Conservation (phyloP, 1,140 invertebrate genomes). For the Drosophila subpulchrella region DNA sequence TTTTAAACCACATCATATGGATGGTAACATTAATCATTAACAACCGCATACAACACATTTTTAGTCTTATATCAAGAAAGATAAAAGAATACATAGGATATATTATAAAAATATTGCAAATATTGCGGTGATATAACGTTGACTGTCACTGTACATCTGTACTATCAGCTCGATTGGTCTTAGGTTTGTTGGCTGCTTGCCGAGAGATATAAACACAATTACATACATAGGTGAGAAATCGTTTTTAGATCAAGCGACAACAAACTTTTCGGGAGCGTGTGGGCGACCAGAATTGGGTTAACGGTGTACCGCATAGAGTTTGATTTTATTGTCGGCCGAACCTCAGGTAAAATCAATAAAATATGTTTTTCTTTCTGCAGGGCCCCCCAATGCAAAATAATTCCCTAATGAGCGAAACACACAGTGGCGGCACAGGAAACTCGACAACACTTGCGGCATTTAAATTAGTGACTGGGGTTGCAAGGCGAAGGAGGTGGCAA, state of each 20-base stretch:
- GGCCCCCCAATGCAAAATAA: conserved; percentile 57
- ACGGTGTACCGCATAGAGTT: conserved; percentile 30
- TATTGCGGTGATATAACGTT: conserved; percentile 6
- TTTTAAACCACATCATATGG: too few relatives aligned
- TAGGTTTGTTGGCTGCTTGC: conserved; percentile 64
- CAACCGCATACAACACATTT: too few relatives aligned
- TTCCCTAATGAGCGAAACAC: conserved; percentile 65
- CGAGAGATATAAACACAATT: conserved; percentile 20
- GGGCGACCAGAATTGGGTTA: conserved; percentile 74
- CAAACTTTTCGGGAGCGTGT: conserved; percentile 60
- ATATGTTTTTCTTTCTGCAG: conserved; percentile 37
- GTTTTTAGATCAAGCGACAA: conserved; percentile 50
- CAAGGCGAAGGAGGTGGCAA: neutral
- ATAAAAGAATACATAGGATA: too few relatives aligned
- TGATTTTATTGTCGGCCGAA: conserved; percentile 40
- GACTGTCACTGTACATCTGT: conserved; percentile 24
- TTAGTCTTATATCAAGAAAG: too few relatives aligned
- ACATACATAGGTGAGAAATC: conserved; percentile 53
- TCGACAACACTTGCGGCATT: conserved; percentile 76
- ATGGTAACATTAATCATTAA: too few relatives aligned
- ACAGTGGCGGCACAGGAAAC: conserved; percentile 59
- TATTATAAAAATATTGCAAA: too few relatives aligned
- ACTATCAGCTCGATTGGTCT: conserved; percentile 18
- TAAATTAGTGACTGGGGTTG: conserved; percentile 58
- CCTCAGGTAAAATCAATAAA: conserved; percentile 74